phyloP scores from a whole-genome alignment of 2,797 vertebrate genomes.

The Podargus strigoides region DNA sequence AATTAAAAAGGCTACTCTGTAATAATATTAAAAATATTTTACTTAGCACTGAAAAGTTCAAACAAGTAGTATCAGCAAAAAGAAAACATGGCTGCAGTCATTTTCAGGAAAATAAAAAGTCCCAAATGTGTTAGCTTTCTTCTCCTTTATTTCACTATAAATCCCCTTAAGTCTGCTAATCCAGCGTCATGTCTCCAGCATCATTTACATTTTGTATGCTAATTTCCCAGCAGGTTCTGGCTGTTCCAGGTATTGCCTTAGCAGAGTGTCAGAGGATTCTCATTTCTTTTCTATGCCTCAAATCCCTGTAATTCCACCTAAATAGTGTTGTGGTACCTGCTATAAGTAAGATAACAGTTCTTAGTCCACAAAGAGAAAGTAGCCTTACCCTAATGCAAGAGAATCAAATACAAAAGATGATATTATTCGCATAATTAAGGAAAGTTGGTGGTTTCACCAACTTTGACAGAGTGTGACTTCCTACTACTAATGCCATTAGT shows the following conservation, averaged over 20 bases:
- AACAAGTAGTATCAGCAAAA: background rate
- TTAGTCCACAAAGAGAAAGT: background rate
- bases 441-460: background rate
- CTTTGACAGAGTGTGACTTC: background rate
- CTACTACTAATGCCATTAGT: background rate
- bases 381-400: background rate
- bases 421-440: background rate
- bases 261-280: background rate
- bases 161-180: slow-evolving; percentile 57
- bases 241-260: slow-evolving; percentile 10
- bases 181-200: slow-evolving; percentile 30
- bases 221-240: slow-evolving; percentile 54
- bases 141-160: slow-evolving; percentile 60
- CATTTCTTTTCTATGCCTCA: background rate
- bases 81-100: background rate
- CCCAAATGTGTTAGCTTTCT: background rate
- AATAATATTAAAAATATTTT: background rate
- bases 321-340: background rate
- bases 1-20: background rate
- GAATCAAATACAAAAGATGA: background rate
- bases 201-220: slow-evolving; percentile 46
- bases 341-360: background rate
- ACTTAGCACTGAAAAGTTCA: background rate
- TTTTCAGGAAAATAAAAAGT: background rate
- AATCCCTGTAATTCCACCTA: slow-evolving; percentile 4